Evolutionary conservation across 2,888 invertebrate species (phyloP).

Genomic region (Perithous albicinctus): DNA sequence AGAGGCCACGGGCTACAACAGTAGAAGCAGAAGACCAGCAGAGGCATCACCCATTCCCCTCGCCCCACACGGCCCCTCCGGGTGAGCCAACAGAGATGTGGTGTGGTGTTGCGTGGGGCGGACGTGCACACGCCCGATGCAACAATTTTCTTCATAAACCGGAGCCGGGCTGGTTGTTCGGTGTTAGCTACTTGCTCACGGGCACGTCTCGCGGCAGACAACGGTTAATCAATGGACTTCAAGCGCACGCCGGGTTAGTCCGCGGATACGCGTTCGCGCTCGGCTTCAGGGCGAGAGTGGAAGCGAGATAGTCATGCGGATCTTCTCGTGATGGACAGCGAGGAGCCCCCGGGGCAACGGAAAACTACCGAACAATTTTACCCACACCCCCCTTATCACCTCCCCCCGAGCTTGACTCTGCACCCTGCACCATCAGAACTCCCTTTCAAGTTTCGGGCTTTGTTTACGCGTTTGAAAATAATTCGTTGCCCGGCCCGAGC

Average conservation of each 20-base stretch:
- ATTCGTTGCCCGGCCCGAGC: slow-evolving; percentile 71
- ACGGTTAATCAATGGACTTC: slow-evolving; percentile 84
- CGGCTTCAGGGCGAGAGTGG: slow-evolving; percentile 35
- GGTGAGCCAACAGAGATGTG: background rate
- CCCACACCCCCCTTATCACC: slow-evolving; percentile 36
- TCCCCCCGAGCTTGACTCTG: slow-evolving; percentile 36
- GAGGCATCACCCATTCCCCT: slow-evolving; percentile 35
- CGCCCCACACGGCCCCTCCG: slow-evolving; percentile 26
- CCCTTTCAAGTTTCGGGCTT: slow-evolving; percentile 81
- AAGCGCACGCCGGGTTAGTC: slow-evolving; percentile 79
- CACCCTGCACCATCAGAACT: slow-evolving; percentile 52
- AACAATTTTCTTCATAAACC: slow-evolving; percentile 81
- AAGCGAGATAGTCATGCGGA: slow-evolving; percentile 56
- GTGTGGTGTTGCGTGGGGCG: slow-evolving; percentile 69
- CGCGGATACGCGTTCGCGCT: slow-evolving; percentile 39
- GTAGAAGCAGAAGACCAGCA: background rate
- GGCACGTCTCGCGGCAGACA: slow-evolving; percentile 74
- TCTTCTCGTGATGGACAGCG: slow-evolving; percentile 66
- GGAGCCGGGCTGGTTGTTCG: slow-evolving; percentile 69
- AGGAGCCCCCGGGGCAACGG: slow-evolving; percentile 73
- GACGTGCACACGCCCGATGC: slow-evolving; percentile 73
- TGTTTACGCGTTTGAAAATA: slow-evolving; percentile 82
- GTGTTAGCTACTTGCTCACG: slow-evolving; percentile 64
- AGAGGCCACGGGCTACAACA: slow-evolving; percentile 1
- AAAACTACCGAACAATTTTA: slow-evolving; percentile 83